Base-by-base conservation (phyloP, 2,888 invertebrate species). In the Zaprionus obscuricornis region DNA sequence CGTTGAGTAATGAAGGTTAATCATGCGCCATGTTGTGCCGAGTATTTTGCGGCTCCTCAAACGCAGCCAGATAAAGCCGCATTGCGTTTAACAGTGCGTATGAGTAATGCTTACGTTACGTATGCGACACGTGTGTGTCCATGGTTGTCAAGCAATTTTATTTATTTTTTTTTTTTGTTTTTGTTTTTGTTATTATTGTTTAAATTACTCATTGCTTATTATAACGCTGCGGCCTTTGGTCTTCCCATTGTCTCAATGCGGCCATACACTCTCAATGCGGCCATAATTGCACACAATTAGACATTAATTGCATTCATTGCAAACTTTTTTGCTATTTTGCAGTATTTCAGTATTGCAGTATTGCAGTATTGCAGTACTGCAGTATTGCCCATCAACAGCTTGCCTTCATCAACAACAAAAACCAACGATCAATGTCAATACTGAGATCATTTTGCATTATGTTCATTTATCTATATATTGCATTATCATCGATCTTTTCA, bases 241-340 rank as follows among this genome's bases (percentile, higher is more conserved):
- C 47, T 20, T 43, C 16, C 18, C 17, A n/a, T n/a, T n/a, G n/a
- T 10, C 6, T 14, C 10, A 6, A 37, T 7, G 10, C 49, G 14
- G 3, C 0, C 24, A n/a, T n/a, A n/a, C n/a, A n/a, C n/a, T n/a
- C 16, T 17, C 10, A 10, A 26, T 17, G 43, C 59, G 63, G 45
- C 68, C 54, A 68, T 82, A 82, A 82, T 82, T 82, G 82, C 75
- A 39, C 78, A 78, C 78, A 82, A 84, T 82, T 84, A 84, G 60
- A 77, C 67, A 78, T 84, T 83, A 78, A 83, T 82, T 82, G 82
- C 81, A 81, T 72, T 69, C 75, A 70, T 62, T 70, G 65, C 66
- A 69, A 40, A n/a, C n/a, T n/a, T n/a, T 22, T 64, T 51, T 57
- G 47, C 63, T 26, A 27, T 39, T 42, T 50, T 37, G 26, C 18